Percentiles rank a stretch among this genome's conserved stretches.
Conservation (phyloP, 2,888 invertebrate species). For the Neoitamus cyanurus region DNA sequence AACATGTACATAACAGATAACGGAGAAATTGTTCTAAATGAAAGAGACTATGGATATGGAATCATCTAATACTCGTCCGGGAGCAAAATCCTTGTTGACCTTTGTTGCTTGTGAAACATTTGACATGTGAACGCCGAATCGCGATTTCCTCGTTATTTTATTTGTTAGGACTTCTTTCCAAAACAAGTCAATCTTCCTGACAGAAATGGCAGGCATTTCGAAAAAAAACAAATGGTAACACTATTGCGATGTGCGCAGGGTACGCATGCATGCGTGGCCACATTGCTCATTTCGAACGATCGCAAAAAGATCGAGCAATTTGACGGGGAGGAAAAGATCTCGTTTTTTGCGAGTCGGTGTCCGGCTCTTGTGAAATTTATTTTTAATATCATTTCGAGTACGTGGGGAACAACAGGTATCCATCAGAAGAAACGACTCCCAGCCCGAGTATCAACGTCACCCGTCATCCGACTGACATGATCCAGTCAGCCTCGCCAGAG, state of each 20-base stretch:
- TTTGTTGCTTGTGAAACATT: too few species aligned
- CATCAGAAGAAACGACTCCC: slow-evolving; percentile 28
- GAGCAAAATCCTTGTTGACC: too few species aligned
- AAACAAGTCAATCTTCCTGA: too few species aligned
- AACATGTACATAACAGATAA: too few species aligned
- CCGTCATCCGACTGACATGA: slow-evolving; percentile 43
- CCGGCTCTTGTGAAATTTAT: slow-evolving; percentile 9
- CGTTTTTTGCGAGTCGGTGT: neutral
- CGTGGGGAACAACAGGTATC: slow-evolving; percentile 35
- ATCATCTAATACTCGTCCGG: too few species aligned
- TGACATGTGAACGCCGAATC: too few species aligned
- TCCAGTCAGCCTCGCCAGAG: slow-evolving; percentile 19
- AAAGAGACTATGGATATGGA: too few species aligned
- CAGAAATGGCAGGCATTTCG: too few species aligned
- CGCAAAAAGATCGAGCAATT: neutral
- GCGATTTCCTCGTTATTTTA: too few species aligned
- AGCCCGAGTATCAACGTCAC: slow-evolving; percentile 41
- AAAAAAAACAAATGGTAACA: too few species aligned
- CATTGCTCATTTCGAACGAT: neutral
- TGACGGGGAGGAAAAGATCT: neutral
- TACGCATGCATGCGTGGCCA: neutral
- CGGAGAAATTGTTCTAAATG: too few species aligned
- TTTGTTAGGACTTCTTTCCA: too few species aligned
- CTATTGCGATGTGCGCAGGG: neutral
- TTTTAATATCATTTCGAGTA: slow-evolving; percentile 41